phyloP scores from a whole-genome alignment of 2,113 vertebrate genomes.

The Sceloporus tristichus region DNA sequence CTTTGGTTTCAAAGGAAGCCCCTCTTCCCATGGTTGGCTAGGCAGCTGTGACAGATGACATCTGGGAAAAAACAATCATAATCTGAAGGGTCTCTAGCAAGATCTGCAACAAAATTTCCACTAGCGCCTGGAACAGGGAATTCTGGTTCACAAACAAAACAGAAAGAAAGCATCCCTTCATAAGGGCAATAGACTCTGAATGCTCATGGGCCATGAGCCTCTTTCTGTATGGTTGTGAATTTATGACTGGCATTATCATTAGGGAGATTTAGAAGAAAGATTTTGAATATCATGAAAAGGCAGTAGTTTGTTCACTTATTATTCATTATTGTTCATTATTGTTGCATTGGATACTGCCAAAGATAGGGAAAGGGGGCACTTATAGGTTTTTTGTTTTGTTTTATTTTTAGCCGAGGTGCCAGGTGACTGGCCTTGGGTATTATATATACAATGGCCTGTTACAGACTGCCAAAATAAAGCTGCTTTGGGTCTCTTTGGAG shows the following conservation, averaged over 20 bases:
- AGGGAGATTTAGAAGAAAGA: too few relatives aligned
- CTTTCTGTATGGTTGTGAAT: neutral
- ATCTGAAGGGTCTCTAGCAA: neutral
- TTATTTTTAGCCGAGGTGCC: too few relatives aligned
- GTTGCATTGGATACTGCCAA: too few relatives aligned
- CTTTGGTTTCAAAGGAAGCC: neutral
- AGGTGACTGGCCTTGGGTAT: too few relatives aligned
- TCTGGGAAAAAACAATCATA: neutral
- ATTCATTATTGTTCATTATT: too few relatives aligned
- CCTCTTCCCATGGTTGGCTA: constrained; percentile 3
- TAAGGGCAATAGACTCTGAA: neutral
- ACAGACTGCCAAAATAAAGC: too few relatives aligned
- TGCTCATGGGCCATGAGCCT: neutral
- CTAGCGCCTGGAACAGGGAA: neutral
- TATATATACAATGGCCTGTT: too few relatives aligned
- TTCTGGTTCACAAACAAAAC: neutral
- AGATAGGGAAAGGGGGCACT: too few relatives aligned
- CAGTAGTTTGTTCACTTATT: too few relatives aligned
- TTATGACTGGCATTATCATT: neutral
- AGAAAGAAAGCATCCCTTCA: neutral
- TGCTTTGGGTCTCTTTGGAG: too few relatives aligned
- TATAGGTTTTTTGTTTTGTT: too few relatives aligned
- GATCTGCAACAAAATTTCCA: constrained; percentile 14
- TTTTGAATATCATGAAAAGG: too few relatives aligned
- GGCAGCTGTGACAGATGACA: neutral